Percentiles rank a stretch among this genome's conserved stretches.
phyloP scores from a whole-genome alignment of 2,113 vertebrate species.

The Rhizomys pruinosus region DNA sequence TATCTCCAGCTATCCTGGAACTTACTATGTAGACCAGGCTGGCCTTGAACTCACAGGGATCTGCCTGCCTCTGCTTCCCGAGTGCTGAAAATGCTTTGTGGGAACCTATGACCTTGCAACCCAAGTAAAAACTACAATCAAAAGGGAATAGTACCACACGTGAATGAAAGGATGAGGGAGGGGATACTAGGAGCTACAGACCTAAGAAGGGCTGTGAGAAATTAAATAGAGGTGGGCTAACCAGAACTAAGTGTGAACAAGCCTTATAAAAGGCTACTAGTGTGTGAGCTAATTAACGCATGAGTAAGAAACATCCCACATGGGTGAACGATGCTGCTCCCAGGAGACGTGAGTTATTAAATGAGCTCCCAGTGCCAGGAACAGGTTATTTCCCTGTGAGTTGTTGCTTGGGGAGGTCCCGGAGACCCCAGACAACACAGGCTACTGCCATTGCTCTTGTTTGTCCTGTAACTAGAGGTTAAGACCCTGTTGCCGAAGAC shows the following conservation, averaged over 20 bases:
- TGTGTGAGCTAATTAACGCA: background rate
- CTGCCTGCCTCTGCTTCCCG: too few relatives aligned
- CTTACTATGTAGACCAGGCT: too few relatives aligned
- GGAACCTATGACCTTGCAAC: background rate
- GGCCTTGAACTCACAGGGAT: too few relatives aligned
- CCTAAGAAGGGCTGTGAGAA: background rate
- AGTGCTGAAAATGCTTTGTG: background rate
- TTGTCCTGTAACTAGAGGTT: background rate
- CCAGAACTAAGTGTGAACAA: background rate
- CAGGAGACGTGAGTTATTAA: background rate
- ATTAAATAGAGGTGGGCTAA: background rate
- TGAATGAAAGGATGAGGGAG: too few relatives aligned
- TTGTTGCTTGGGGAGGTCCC: background rate
- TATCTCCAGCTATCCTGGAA: too few relatives aligned
- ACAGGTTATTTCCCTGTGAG: background rate
- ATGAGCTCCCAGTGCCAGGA: background rate
- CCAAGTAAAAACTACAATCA: background rate
- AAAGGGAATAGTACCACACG: background rate
- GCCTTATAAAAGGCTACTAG: too few relatives aligned
- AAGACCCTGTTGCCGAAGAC: background rate
- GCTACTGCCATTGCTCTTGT: background rate
- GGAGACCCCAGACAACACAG: background rate
- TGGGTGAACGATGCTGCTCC: background rate
- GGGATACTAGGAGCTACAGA: background rate
- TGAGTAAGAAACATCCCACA: background rate